Evolutionary conservation across 1,140 invertebrate species (phyloP).

Genomic region (Diploscapter pachys): DNA sequence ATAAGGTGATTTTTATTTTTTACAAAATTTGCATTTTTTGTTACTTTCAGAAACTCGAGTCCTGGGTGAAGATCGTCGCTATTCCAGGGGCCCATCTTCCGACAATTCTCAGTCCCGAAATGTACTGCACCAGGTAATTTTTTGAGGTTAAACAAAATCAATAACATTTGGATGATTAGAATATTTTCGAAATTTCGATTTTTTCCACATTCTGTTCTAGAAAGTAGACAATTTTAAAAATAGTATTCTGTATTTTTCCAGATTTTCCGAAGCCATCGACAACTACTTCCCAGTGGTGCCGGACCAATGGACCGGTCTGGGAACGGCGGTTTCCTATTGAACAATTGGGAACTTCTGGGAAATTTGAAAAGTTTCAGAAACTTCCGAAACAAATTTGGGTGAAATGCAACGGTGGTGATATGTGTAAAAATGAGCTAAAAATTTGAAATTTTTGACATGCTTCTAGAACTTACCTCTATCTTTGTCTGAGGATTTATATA

Average conservation of each 20-base stretch:
- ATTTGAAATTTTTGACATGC: too few species aligned
- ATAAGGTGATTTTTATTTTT: slow-evolving; percentile 67
- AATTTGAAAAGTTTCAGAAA: too few species aligned
- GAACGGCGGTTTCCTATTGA: slow-evolving; percentile 34
- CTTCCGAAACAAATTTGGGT: too few species aligned
- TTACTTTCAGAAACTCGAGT: slow-evolving; percentile 74
- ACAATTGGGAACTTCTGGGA: too few species aligned
- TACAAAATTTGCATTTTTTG: background rate
- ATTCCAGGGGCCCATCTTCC: slow-evolving; percentile 83
- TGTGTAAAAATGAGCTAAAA: too few species aligned
- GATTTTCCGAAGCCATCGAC: slow-evolving; percentile 86
- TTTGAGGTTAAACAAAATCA: background rate
- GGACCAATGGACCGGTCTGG: slow-evolving; percentile 63
- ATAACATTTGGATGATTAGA: background rate
- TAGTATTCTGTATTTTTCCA: background rate
- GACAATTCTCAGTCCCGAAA: slow-evolving; percentile 88
- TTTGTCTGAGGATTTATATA: too few species aligned
- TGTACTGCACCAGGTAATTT: slow-evolving; percentile 74
- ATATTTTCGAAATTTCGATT: background rate
- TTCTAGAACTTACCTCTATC: too few species aligned
- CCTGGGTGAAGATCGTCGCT: slow-evolving; percentile 83
- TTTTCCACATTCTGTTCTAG: background rate
- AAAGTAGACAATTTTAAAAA: background rate
- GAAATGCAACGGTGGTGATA: too few species aligned
- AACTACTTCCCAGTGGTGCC: slow-evolving; percentile 80